These are phyloP conservation scores for Delichon dasypus DNA, from an alignment of 2,797 vertebrate species.

Conservation along the genomic window DNA sequence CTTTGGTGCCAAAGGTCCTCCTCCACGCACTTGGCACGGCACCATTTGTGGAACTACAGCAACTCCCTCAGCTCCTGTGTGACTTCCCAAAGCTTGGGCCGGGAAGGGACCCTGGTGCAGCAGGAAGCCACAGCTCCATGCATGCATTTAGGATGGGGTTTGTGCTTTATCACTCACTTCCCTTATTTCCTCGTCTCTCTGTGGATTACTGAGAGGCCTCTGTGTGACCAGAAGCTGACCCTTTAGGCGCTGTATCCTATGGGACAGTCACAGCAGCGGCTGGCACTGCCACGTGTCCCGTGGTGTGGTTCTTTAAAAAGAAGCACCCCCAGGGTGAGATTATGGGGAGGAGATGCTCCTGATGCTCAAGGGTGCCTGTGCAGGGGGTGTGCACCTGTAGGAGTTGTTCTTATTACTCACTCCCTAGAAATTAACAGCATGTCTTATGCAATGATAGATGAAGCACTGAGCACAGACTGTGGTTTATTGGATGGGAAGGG, in stretches of 20 bases:
- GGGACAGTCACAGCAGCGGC: background rate
- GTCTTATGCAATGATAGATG: background rate
- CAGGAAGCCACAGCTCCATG: background rate
- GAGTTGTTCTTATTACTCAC: background rate
- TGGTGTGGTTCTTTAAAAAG: rapidly evolving
- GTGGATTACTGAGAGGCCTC: background rate
- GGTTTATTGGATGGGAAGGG: background rate
- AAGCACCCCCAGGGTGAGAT: background rate
- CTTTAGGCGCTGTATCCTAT: background rate
- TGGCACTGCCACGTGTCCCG: background rate
- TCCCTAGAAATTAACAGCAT: background rate
- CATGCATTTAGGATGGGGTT: background rate
- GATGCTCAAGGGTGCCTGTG: background rate
- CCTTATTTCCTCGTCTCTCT: background rate
- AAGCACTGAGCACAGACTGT: background rate
- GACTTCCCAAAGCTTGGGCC: background rate
- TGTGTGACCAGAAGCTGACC: background rate
- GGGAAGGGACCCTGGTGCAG: background rate
- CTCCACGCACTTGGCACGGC: rapidly evolving
- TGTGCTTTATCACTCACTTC: background rate
- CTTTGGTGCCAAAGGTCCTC: background rate
- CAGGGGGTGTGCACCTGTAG: background rate
- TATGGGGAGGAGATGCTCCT: background rate
- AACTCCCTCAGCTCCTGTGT: background rate
- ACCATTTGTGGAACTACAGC: background rate